Conservation (phyloP, 2,797 vertebrate species). For the Hoplostethus atlanticus region DNA sequence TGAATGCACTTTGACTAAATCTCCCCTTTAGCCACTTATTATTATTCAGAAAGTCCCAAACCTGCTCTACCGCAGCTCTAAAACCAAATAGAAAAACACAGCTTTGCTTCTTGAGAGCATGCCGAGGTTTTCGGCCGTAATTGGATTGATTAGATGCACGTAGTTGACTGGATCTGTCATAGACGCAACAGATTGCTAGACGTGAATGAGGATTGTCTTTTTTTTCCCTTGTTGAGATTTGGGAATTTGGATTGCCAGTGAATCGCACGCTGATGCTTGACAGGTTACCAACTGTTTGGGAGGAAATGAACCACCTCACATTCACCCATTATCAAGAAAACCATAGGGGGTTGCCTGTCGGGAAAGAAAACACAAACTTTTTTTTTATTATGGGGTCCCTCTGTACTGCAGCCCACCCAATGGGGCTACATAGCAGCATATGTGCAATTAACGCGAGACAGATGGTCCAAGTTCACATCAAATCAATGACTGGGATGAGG, state of each 20-base stretch:
- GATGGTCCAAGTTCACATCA: conserved; percentile 77
- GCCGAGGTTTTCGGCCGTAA: neutral
- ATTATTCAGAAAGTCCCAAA: conserved; percentile 75
- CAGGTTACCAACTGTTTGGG: conserved; percentile 37
- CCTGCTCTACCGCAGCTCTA: conserved; percentile 51
- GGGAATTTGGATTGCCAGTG: conserved; percentile 18
- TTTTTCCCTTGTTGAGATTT: neutral
- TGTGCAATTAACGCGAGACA: conserved; percentile 75
- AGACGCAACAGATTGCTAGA: conserved; percentile 1
- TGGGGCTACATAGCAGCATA: conserved; percentile 57
- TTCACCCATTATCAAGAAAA: conserved; percentile 32
- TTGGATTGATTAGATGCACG: conserved; percentile 33
- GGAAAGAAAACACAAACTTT: conserved; percentile 34
- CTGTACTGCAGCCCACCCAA: conserved; percentile 49
- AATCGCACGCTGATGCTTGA: conserved; percentile 26
- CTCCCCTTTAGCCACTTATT: conserved; percentile 78
- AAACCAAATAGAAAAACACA: conserved; percentile 56
- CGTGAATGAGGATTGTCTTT: neutral
- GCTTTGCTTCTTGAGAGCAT: conserved; percentile 38
- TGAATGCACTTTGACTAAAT: conserved; percentile 79
- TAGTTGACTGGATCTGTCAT: conserved; percentile 29
- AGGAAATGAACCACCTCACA: conserved; percentile 36
- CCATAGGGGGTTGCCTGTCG: conserved; percentile 15
- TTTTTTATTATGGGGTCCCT: conserved; percentile 14
- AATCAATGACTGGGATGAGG: conserved; percentile 62